Base-by-base conservation (phyloP, 2,888 invertebrate genomes). In the Agrotis puta region DNA sequence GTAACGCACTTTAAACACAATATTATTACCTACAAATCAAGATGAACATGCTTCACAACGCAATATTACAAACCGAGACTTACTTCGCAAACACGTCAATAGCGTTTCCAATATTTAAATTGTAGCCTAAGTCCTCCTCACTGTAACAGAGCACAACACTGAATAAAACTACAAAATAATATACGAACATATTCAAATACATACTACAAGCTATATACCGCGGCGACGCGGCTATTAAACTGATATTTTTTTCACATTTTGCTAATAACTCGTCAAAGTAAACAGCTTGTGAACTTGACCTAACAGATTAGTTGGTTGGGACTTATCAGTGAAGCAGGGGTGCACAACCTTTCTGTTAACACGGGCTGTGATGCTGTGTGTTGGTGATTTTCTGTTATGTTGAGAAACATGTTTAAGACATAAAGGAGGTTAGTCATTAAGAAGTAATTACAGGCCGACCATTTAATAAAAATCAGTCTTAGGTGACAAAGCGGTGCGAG, bases 61-160 rank as follows among this genome's bases (percentile, higher is more conserved):
- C 45, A 61, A 47, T 43, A 75, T 18, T 57, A 24, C 9, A 68
- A 56, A 54, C 2, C 61, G 64, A 70, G 67, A 94, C 95, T 93
- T 88, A 96, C 96, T 95, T 96, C 5, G 96, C 96, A 76, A 96
- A 95, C 27, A 96, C 93, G 69, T 96, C 95, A 22, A 96, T 94
- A 16, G 95, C 92, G 70, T 95, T 92, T 47, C 96, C 96, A 67
- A 95, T 95, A 77, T 89, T 93, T 75, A 96, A 85, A 82, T 89
- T 91, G 77, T 94, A 96, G 13, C 94, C 94, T 13, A 95, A 74
- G 69, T 95, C 90, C 13, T 93, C 91, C 16, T 93, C 92, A 76
- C 92, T 91, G 9, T 87, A 87, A 80, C 93, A 92, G 57, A 89
- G 67, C 67, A 88, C 87, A 74, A 86, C 88, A 82, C 84, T 88